Evolutionary conservation across 2,888 invertebrate genomes (phyloP).

Genomic region (Cryptops parisi): DNA sequence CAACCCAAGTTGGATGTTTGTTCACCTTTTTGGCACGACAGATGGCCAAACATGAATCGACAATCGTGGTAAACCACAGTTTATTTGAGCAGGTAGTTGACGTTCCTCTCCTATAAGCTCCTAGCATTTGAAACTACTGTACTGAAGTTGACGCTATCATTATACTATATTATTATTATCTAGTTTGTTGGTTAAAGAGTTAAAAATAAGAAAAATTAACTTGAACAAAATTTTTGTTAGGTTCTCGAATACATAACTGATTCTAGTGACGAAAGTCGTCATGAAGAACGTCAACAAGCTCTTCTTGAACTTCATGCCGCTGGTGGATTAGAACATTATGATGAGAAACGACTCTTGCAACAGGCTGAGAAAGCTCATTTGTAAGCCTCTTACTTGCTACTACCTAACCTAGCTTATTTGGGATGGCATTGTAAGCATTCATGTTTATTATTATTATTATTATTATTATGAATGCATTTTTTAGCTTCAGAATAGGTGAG

Average conservation of each 20-base stretch:
- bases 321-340: slow-evolving; percentile 43
- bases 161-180: too few species aligned
- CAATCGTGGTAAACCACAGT: slow-evolving; percentile 36
- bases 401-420: too few species aligned
- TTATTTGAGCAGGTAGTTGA: slow-evolving; percentile 46
- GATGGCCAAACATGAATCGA: slow-evolving; percentile 39
- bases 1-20: slow-evolving; percentile 46
- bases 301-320: slow-evolving; percentile 52
- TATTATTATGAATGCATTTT: too few species aligned
- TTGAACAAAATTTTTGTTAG: too few species aligned
- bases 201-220: too few species aligned
- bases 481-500: slow-evolving; percentile 53
- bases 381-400: slow-evolving; percentile 32
- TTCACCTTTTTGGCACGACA: slow-evolving; percentile 51
- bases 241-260: slow-evolving; percentile 39
- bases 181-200: too few species aligned
- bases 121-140: too few species aligned
- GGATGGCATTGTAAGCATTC: too few species aligned
- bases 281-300: slow-evolving; percentile 55
- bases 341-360: slow-evolving; percentile 42
- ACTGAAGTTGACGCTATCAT: too few species aligned
- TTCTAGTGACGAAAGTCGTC: slow-evolving; percentile 31
- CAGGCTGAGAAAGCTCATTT: slow-evolving; percentile 50
- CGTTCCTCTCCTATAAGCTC: too few species aligned
- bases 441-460: too few species aligned